Evolutionary conservation across 2,888 invertebrate species (phyloP), one percentile per base, ranked within the genome.

Genomic region (Rhyacophila evoluta): DNA sequence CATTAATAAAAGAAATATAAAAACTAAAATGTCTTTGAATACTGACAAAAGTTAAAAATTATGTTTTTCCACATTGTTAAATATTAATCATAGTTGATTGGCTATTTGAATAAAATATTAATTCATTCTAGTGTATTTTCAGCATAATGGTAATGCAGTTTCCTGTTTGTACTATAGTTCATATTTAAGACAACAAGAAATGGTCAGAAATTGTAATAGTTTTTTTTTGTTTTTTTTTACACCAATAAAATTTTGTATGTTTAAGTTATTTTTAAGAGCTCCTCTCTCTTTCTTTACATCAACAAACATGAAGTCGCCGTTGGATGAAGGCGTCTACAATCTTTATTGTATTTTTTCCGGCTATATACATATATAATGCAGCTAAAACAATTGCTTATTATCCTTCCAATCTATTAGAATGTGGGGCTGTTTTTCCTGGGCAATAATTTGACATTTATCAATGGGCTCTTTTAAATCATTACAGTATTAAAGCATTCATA

Each of bases 201-300:
- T 74, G 73, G 73, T 74, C 73, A 74, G 71, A 71, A 71, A 71
- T 37, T 10, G 15, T 8, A 33, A 36, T 33, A 33, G 29, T 33
- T 33, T 25, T 55, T 10, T 19, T 55, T 25, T 19, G 15, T 55
- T 25, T 19, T 19, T 55, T 19, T 0, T 19, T 25, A 55, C 10
- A 19, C 55, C 19, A 41, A 8, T 41, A 2, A 41, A 33, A 33
- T 33, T 33, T n/a, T 41, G 1, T 55, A 55, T 55, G 1, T 55
- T 5, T 10, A 6, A 19, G 25, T 8, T 19, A n/a, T 55, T 10
- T 19, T 19, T 8, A 8, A 19, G 4, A 15, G 55, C 15, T 55
- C 19, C 6, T 33, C 29, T 41, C 15, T 41, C 15, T 12, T 0
- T 41, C 15, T 19, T 41, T 15, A 6, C 12, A 4, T 25, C 8